Evolutionary conservation across 2,888 invertebrate genomes (phyloP).

Genomic region (Scaptomyza tumidula): DNA sequence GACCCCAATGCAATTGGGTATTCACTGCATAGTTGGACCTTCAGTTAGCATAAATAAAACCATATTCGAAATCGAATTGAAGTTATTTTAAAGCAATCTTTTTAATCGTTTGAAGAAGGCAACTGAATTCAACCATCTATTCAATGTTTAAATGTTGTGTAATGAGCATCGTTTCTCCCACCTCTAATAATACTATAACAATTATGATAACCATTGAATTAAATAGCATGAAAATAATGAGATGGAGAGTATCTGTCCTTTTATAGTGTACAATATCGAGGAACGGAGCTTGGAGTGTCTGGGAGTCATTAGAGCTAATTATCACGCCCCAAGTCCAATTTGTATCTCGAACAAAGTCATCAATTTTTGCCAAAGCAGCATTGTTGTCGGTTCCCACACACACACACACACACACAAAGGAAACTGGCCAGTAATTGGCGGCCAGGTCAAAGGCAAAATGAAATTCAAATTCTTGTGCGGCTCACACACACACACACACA

Average conservation of each 20-base stretch:
- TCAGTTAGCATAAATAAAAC: too few species aligned
- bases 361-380: conserved; percentile 26
- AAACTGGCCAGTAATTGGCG: conserved; percentile 32
- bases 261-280: background rate
- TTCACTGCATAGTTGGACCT: too few species aligned
- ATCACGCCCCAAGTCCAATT: conserved; percentile 38
- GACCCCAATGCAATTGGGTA: too few species aligned
- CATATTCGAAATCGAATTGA: background rate
- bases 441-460: conserved; percentile 36
- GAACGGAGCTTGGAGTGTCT: background rate
- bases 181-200: background rate
- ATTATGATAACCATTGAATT: conserved; percentile 10
- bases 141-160: background rate
- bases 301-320: conserved; percentile 28
- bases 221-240: background rate
- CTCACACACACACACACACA: conserved; percentile 7
- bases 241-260: background rate
- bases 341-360: conserved; percentile 34
- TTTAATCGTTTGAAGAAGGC: too few species aligned
- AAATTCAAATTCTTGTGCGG: conserved; percentile 57
- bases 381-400: too few species aligned
- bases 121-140: background rate
- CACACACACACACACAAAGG: conserved; percentile 4
- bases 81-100: too few species aligned
- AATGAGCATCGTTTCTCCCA: background rate